Evolutionary conservation across 2,113 vertebrate species (phyloP), one percentile per base, ranked within the genome.

Genomic region (Synchiropus splendidus): DNA sequence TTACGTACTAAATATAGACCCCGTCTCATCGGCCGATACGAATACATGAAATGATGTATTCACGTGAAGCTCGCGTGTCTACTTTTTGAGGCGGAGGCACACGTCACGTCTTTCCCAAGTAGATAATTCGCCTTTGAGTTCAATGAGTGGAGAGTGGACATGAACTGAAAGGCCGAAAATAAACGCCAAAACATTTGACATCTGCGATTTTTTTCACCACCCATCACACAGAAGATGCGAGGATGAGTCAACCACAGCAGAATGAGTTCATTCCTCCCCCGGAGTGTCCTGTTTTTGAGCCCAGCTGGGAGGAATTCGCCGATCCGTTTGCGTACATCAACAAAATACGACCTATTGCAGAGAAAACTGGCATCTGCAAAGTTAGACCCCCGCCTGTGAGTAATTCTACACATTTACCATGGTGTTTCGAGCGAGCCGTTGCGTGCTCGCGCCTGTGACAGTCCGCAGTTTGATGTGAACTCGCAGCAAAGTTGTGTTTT

Each of bases 351-450:
- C 90, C 90, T 58, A 96, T 97, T 54, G 93, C 93, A 51, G 92
- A 97, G 78, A 92, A 89, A 85, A 92, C 90, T n/a, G 92, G 92
- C 61, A 96, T 97, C 81, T 96, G 93, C 61, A 97, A 95, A 79
- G 79, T 97, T 79, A 89, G 93, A 64, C 92, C 93, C 56, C 93
- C 93, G 17, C 89, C 85, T 81, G 93, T 97, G 83, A 91, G 90
- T 89, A 49, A 57, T 16, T 15, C 1, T 36, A 31, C 2, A 14
- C 18, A 18, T 10, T 6, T 34, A 1, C 3, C 16, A 5, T 5
- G 1, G 6, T 9, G 8, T 21, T 31, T 1, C 1, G 1, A 1
- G 5, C 33, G 17, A 2, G 10, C 21, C 10, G 9, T 2, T 2
- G 8, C 9, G 33, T 17, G 16, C 8, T 18, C 18, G 13, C 13